phyloP scores from a whole-genome alignment of 2,888 invertebrate genomes.

The Caenorhabditis sulstoni region DNA sequence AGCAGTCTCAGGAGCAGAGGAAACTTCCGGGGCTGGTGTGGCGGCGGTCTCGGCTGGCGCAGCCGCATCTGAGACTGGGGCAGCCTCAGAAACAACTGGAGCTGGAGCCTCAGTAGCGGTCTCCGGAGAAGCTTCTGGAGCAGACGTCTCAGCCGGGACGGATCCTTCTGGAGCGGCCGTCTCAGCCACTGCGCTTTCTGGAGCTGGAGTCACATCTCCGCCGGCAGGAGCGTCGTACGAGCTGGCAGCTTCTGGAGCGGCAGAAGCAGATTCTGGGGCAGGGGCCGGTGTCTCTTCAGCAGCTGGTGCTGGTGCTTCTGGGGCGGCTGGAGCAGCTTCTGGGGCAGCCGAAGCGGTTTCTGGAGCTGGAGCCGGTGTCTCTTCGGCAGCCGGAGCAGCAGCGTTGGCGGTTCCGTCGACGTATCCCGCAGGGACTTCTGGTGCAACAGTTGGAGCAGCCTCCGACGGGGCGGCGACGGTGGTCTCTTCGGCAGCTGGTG shows the following conservation, averaged over 20 bases:
- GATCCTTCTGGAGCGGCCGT: background rate
- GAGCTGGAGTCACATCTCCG: background rate
- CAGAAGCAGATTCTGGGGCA: conserved; percentile 12
- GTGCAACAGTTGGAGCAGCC: conserved; percentile 19
- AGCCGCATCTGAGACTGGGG: conserved; percentile 20
- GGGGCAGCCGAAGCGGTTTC: conserved; percentile 23
- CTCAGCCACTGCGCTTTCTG: background rate
- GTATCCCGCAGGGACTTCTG: conserved; percentile 28
- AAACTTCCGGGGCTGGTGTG: conserved; percentile 11
- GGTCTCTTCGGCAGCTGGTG: conserved; percentile 9
- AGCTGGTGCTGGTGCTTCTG: conserved; percentile 26
- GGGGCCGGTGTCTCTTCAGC: conserved; percentile 34
- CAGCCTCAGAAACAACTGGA: conserved; percentile 17
- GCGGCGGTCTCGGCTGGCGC: conserved; percentile 15
- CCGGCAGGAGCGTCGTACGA: conserved; percentile 1
- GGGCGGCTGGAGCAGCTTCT: conserved; percentile 31
- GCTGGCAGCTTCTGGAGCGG: conserved; percentile 7
- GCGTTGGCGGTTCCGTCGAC: conserved; percentile 43
- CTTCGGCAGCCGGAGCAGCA: conserved; percentile 26
- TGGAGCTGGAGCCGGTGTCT: conserved; percentile 33
- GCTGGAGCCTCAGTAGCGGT: conserved; percentile 21
- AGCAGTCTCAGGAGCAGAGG: conserved; percentile 24
- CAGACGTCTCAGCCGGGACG: conserved; percentile 11
- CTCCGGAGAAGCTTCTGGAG: conserved; percentile 9
- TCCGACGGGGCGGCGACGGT: conserved; percentile 25